A percentile compares a stretch with the other conserved stretches of the same genome.
These are phyloP conservation scores for Pionites leucogaster DNA, from an alignment of 2,113 vertebrate genomes.

Conservation along the genomic window DNA sequence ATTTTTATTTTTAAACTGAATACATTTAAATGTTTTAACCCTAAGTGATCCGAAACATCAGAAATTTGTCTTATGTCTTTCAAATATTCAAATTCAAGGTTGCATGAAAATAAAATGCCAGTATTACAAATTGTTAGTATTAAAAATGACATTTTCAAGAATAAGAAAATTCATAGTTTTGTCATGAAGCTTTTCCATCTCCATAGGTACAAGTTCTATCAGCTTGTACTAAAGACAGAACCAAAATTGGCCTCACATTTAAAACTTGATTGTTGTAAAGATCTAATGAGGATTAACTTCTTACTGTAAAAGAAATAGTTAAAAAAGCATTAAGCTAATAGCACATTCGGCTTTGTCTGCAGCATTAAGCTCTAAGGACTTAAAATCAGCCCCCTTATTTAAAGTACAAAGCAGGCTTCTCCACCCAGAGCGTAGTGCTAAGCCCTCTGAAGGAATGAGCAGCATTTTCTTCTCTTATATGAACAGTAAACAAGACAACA, in stretches of 20 bases:
- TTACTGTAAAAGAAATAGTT: not conserved
- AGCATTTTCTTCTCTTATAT: not conserved
- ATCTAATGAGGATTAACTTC: not conserved
- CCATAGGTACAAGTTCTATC: not conserved
- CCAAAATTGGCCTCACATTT: not conserved
- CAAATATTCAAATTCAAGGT: not conserved
- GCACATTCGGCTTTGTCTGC: not conserved
- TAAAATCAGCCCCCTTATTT: not conserved
- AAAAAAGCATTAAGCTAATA: not conserved
- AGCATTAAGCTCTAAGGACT: not conserved
- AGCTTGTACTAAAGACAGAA: not conserved
- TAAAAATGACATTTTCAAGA: not conserved
- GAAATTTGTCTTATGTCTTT: not conserved
- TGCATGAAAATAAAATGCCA: not conserved
- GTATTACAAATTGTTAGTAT: not conserved
- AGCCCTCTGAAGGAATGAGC: not conserved
- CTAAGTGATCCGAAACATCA: not conserved
- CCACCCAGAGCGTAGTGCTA: not conserved
- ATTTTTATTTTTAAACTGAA: not conserved
- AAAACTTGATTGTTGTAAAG: not conserved
- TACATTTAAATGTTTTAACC: not conserved
- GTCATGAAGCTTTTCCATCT: not conserved
- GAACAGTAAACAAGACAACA: not conserved
- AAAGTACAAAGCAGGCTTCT: not conserved
- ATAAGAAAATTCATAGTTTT: not conserved